Evolutionary conservation across 1,140 invertebrate species (phyloP).

Genomic region (Lasioglossum albipes): DNA sequence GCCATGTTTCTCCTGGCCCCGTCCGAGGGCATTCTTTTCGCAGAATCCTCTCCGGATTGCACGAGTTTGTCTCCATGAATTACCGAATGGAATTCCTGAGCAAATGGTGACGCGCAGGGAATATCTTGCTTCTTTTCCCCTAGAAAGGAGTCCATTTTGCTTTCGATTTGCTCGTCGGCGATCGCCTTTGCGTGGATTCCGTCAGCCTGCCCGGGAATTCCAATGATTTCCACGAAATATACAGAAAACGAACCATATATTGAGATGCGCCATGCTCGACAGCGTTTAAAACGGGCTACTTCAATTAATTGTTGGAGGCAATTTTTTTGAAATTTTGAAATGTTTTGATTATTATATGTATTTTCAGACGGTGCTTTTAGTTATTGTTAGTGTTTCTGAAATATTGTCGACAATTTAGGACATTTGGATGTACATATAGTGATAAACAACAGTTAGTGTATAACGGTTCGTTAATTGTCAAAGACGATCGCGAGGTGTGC

Average conservation of each 20-base stretch:
- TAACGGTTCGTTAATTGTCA: no score
- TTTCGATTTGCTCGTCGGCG: constrained; percentile 32
- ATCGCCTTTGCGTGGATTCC: constrained; percentile 27
- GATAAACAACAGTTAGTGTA: no score
- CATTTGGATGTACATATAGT: no score
- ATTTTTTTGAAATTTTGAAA: no score
- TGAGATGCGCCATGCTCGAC: no score
- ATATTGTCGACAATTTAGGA: no score
- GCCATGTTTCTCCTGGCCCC: background rate
- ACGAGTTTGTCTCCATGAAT: constrained; percentile 54
- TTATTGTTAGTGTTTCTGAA: no score
- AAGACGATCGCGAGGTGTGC: no score
- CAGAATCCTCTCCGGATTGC: constrained; percentile 35
- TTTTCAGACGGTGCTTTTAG: no score
- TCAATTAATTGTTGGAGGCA: no score
- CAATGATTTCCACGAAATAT: constrained; percentile 21
- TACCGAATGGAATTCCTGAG: constrained; percentile 59
- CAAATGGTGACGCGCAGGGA: constrained; percentile 50
- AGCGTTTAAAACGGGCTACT: no score
- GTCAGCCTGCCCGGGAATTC: constrained; percentile 36
- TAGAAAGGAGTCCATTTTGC: constrained; percentile 34
- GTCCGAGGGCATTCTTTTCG: constrained; percentile 22
- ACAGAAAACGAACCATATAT: background rate
- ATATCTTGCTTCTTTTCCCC: constrained; percentile 52
- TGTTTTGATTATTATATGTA: no score